Base-by-base conservation (phyloP, 1,140 invertebrate species). In the Diorhabda sublineata region DNA sequence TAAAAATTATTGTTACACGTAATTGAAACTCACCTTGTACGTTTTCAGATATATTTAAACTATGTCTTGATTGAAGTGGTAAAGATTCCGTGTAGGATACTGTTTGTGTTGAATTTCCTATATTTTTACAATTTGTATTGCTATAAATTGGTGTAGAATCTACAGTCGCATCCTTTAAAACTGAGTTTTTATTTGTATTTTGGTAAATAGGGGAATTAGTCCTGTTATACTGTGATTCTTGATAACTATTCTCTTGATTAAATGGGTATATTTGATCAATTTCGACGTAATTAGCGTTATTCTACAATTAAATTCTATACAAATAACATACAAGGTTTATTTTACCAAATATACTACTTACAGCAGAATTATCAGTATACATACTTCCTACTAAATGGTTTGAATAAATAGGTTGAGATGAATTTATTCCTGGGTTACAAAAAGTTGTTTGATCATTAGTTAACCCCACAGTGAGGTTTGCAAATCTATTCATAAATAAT, bases 391-490 rank as follows among this genome's bases (percentile, higher is more conserved):
- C 80, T 74, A 85, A 85, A 60, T 87, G 86, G 81, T 87, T 88
- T 41, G 85, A 69, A 61, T 88, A 86, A 81, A 87, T 89, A 79
- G 69, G 85, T 66, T 87, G 85, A 82, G 78, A 83, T 82, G 67
- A 52, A 74, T 62, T 69, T 44, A 42, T 56, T 45, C 64, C 65
- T 56, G 64, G 7, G 44, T 71, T 70, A 44, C 73, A 63, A 66
- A 69, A 71, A 43, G 68, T 68, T 64, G 61, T 57, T 26, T 68
- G 72, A 69, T 75, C 71, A 66, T 60, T 83, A 79, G 71, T 66
- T 43, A 71, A 61, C 69, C 84, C 85, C 56, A 89, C 84, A 11
- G 88, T 89, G 59, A 91, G 80, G 82, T 85, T 89, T n/a, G 88
- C 87, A 84, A 90, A 90, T 79, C 89, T 90, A 72, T 45, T 71